Base-by-base conservation (phyloP, 2,113 vertebrate species). In the Axis porcinus region DNA sequence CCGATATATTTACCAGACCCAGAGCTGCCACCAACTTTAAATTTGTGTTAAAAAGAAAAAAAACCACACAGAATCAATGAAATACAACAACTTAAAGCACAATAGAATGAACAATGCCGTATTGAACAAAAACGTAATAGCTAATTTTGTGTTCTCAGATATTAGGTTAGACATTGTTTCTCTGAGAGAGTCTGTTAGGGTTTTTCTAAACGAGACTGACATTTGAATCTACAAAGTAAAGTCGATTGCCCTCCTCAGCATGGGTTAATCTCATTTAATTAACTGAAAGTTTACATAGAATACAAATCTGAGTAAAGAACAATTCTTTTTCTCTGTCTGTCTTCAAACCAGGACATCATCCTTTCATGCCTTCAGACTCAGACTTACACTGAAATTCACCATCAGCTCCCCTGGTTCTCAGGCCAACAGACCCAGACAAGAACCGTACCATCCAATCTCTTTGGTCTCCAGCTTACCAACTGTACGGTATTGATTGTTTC, bases 161-260 rank as follows among this genome's bases (percentile, higher is more conserved):
- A 54, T 30, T 64, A 36, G 23, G 3, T 54, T 25, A 58, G 45
- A 57, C 1, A 7, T 36, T 67, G 43, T 36, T 90, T 86, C 27
- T 60, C 27, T 74, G 27, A 47, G 4, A 40, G 2, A 27, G 8
- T 85, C 25, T 85, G 19, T 74, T 36, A 83, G 12, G 6, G 9
- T 54, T 5, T 85, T 92, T 92, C 21, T 43, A 25, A 58, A 57
- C 21, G 16, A 27, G 36, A n/a, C 12, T 50, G 54, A 36, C 12
- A 60, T 40, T 25, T 50, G 9, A 74, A 21, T 76, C 25, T 19
- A 27, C 8, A 50, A 10, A 40, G 33, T 14, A 84, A 94, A 60
- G 30, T 9, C n/a, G 4, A 54, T 15, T 28, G 4, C 6, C 30
- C 7, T 67, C 10, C 2, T 12, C 25, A 81, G 1, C 7, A 2